Evolutionary conservation across 2,888 invertebrate genomes (phyloP).

Genomic region (Tinea trinotella): DNA sequence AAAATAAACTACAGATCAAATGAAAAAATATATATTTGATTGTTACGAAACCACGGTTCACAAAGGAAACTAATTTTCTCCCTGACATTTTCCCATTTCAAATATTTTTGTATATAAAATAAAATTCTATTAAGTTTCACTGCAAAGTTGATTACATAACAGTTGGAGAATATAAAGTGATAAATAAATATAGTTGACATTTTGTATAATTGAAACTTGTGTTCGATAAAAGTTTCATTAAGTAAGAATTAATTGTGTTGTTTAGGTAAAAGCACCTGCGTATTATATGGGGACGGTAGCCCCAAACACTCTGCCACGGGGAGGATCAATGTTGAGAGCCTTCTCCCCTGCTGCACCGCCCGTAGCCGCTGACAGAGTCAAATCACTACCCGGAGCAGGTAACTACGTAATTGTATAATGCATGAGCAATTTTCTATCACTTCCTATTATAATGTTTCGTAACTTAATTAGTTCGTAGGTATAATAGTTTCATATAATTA

Average conservation of each 20-base stretch:
- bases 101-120: too few relatives aligned
- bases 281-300: constrained; percentile 78
- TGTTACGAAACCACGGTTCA: neutral
- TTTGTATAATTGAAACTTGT: too few relatives aligned
- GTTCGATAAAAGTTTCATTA: too few relatives aligned
- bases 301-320: constrained; percentile 77
- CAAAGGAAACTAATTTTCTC: neutral
- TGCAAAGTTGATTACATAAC: too few relatives aligned
- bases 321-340: constrained; percentile 75
- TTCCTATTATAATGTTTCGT: neutral
- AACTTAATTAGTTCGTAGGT: neutral
- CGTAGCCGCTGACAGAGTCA: constrained; percentile 72
- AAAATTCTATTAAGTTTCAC: too few relatives aligned
- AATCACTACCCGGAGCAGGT: constrained; percentile 49
- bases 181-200: too few relatives aligned
- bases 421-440: neutral
- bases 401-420: neutral
- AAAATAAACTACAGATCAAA: neutral
- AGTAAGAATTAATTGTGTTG: neutral
- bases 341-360: constrained; percentile 76
- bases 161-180: too few relatives aligned
- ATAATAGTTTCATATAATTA: too few relatives aligned
- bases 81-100: neutral
- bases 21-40: neutral
- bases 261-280: constrained; percentile 71